A percentile compares a stretch with the other conserved stretches of the same genome.
phyloP scores from a whole-genome alignment of 2,888 invertebrate genomes.

The Lottia scabra region DNA sequence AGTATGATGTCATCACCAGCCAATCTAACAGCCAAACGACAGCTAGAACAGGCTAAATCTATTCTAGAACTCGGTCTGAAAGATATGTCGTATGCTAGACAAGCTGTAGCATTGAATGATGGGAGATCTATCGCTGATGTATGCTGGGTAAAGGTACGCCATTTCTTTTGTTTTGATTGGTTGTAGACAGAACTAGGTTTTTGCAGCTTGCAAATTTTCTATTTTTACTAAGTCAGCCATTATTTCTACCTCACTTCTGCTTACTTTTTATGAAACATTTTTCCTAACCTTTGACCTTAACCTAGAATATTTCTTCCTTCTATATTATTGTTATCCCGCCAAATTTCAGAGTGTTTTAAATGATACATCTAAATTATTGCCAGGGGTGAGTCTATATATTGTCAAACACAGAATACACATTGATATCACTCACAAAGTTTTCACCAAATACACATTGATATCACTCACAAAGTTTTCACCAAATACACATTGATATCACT shows the following conservation, averaged over 20 bases:
- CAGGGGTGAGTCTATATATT: neutral
- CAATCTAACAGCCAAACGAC: constrained; percentile 48
- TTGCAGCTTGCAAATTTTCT: too few relatives aligned
- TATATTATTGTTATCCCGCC: too few relatives aligned
- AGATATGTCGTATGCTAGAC: constrained; percentile 62
- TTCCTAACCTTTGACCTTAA: too few relatives aligned
- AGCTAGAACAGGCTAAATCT: constrained; percentile 57
- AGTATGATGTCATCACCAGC: constrained; percentile 44
- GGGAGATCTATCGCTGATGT: constrained; percentile 65
- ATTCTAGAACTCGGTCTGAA: constrained; percentile 63
- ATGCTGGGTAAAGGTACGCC: constrained; percentile 63
- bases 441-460: too few relatives aligned
- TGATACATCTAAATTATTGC: neutral
- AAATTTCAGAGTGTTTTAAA: constrained; percentile 20
- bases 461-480: too few relatives aligned
- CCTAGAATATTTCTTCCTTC: too few relatives aligned
- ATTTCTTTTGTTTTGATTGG: neutral
- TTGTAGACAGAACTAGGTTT: neutral
- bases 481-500: too few relatives aligned
- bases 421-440: too few relatives aligned
- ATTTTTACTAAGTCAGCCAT: too few relatives aligned
- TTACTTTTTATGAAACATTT: too few relatives aligned
- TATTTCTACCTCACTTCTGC: too few relatives aligned
- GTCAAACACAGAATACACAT: too few relatives aligned
- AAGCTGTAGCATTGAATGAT: constrained; percentile 58